Conservation (phyloP, 2,888 invertebrate genomes). For the Drosophila dives region DNA sequence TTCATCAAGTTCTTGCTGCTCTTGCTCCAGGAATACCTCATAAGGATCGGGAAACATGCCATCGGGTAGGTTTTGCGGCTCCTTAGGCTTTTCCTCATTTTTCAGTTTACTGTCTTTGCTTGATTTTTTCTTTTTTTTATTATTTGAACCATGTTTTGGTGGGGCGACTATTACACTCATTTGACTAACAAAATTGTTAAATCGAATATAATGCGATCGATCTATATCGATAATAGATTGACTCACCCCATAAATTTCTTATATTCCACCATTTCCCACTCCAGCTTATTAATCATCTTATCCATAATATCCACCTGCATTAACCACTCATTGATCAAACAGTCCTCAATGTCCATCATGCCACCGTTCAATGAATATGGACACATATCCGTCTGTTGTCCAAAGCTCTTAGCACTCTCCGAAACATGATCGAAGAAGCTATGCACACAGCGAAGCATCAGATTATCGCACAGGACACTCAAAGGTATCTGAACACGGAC, state of each 20-base stretch:
- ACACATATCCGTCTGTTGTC: conserved; percentile 13
- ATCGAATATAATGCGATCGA: no score
- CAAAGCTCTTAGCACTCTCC: conserved; percentile 62
- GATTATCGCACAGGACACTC: conserved; percentile 69
- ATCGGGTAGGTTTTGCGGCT: conserved; percentile 50
- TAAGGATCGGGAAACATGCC: conserved; percentile 72
- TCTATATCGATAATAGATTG: neutral
- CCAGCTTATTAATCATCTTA: conserved; percentile 55
- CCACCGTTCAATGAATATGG: conserved; percentile 47
- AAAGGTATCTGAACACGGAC: conserved; percentile 68
- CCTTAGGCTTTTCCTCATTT: conserved; percentile 30
- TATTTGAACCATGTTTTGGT: neutral
- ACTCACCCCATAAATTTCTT: conserved; percentile 51
- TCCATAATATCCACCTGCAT: conserved; percentile 66
- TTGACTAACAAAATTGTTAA: neutral
- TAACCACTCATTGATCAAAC: conserved; percentile 71
- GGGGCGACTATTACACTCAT: neutral
- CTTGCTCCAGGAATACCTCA: conserved; percentile 58
- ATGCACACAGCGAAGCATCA: conserved; percentile 76
- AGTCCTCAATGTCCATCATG: conserved; percentile 61
- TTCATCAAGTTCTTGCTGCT: conserved; percentile 52
- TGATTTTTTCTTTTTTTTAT: neutral
- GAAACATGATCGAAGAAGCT: conserved; percentile 80
- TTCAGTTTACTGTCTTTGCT: neutral
- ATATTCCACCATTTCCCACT: conserved; percentile 50